These are phyloP conservation scores for Ctena decussata DNA, from an alignment of 2,888 invertebrate genomes.

Conservation along the genomic window DNA sequence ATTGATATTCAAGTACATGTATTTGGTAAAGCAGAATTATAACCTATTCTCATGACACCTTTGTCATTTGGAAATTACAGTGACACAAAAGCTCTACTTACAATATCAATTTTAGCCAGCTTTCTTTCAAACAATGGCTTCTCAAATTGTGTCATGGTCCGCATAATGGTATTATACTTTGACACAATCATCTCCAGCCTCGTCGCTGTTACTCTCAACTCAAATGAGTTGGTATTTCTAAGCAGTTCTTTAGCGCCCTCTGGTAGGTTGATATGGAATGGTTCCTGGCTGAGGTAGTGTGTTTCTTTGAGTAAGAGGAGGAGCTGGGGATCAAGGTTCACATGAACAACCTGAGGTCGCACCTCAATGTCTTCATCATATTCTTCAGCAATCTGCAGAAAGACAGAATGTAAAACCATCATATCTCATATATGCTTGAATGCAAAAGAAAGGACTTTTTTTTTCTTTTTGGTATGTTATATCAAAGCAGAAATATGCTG, in stretches of 20 bases:
- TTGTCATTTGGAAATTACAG: background rate
- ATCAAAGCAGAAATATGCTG: too few species aligned
- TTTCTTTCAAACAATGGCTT: conserved; percentile 85
- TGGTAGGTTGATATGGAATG: conserved; percentile 83
- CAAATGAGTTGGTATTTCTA: conserved; percentile 81
- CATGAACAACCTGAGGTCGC: conserved; percentile 84
- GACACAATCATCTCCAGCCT: conserved; percentile 85
- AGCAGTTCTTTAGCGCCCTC: conserved; percentile 83
- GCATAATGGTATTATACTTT: conserved; percentile 86
- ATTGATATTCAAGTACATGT: too few species aligned
- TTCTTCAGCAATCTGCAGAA: conserved; percentile 83
- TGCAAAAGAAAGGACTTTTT: too few species aligned
- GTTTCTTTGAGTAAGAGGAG: conserved; percentile 85
- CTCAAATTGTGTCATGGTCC: conserved; percentile 85
- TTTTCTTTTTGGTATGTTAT: too few species aligned
- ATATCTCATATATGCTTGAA: too few species aligned
- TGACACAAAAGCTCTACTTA: conserved; percentile 63
- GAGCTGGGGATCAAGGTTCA: conserved; percentile 86
- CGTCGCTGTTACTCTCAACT: conserved; percentile 83
- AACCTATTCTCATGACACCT: too few species aligned
- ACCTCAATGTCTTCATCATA: conserved; percentile 84
- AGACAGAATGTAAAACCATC: too few species aligned
- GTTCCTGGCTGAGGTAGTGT: conserved; percentile 84
- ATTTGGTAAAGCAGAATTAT: too few species aligned
- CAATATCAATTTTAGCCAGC: conserved; percentile 85